Conservation (phyloP, 1,140 invertebrate genomes). For the Luehdorfia chinensis region DNA sequence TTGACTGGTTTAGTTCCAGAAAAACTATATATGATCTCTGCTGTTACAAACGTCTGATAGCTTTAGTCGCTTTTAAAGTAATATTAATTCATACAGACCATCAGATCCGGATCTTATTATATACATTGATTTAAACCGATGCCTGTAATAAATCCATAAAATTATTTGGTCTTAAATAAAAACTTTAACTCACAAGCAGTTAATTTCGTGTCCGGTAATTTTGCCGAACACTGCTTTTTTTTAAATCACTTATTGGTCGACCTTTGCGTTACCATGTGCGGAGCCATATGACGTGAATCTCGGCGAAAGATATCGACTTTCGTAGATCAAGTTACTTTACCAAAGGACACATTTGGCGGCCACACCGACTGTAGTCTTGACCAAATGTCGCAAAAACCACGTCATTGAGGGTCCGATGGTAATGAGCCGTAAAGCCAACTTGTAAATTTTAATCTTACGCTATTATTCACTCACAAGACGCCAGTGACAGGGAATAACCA, state of each 20-base stretch:
- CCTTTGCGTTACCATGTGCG: slow-evolving; percentile 58
- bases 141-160: no score
- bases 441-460: slow-evolving; percentile 39
- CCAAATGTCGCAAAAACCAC: slow-evolving; percentile 56
- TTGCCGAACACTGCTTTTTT: no score
- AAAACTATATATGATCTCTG: no score
- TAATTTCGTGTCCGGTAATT: background rate
- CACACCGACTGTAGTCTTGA: slow-evolving; percentile 44
- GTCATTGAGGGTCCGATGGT: slow-evolving; percentile 43
- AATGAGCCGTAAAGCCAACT: slow-evolving; percentile 39
- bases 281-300: slow-evolving; percentile 58
- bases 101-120: no score
- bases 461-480: background rate
- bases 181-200: background rate
- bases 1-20: no score
- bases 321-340: slow-evolving; percentile 49
- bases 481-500: no score
- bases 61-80: no score
- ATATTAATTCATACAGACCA: no score
- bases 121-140: no score
- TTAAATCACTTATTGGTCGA: slow-evolving; percentile 56
- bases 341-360: slow-evolving; percentile 63
- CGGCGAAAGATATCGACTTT: slow-evolving; percentile 48
- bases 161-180: no score
- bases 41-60: no score